Base-by-base conservation (phyloP, 2,113 vertebrate species). In the Vulpes vulpes region DNA sequence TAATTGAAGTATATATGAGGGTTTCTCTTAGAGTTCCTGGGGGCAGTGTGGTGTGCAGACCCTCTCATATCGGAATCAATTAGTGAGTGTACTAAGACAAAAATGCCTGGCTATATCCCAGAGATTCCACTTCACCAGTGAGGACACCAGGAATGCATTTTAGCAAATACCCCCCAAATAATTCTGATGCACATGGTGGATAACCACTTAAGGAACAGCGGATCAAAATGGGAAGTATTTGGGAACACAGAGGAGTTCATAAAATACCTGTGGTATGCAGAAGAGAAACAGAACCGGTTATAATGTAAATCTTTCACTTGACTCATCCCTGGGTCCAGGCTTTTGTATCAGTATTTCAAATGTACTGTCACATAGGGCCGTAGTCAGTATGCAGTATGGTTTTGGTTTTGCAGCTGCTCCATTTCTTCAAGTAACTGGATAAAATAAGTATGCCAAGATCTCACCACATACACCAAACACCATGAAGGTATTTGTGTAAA, bases 341-440 rank as follows among this genome's bases (percentile, higher is more conserved):
- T 59, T 93, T 85, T 55, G 3, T 62, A 16, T 14, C 89, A 49
- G 0, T 51, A 55, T 89, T 95, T 73, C 69, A 79, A 11, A 20
- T 11, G 0, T 32, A 55, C 67, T 10, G 7, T 51, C 69, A 65
- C 16, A 3, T 6, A 32, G 22, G 10, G 23, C 53, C 84, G 0
- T 53, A 49, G 35, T 80, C 32, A 64, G 3, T 53, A n/a, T 62
- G 3, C 76, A 27, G 25, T 91, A 53, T 55, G 89, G 32, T 55
- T 59, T 90, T 89, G 55, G 11, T 94, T 94, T 91, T 82, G 14
- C 25, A 67, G 14, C 92, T 71, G 12, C 80, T 65, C 53, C 30
- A 27, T 91, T 96, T 94, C 62, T 90, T 55, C 73, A 97, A 82
- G 55, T 71, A 97, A 90, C 0, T 74, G 17, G 35, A 38, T 91